Conservation (phyloP, 30 jellyfish, hydroid and myxozoan species). For the Pelagia noctiluca region DNA sequence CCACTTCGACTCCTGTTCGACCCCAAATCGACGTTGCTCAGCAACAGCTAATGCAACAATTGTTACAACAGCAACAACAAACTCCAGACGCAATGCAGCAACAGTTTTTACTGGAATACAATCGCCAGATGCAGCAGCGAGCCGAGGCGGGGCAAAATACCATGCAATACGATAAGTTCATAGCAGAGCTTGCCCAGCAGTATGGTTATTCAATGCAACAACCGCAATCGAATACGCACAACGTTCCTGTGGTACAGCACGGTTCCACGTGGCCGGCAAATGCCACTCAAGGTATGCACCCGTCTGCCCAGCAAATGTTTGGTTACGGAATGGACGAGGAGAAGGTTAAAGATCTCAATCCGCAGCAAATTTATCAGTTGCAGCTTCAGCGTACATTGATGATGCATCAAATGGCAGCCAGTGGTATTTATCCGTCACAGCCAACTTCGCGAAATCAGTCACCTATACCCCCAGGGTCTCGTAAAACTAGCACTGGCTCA, state of each 20-base stretch:
- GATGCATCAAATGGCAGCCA: conserved; percentile 77
- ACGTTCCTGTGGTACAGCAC: conserved; percentile 64
- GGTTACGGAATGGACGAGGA: conserved; percentile 68
- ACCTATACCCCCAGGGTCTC: conserved; percentile 46
- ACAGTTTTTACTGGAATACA: conserved; percentile 73
- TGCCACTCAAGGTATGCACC: conserved; percentile 30
- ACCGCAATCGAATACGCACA: conserved; percentile 54
- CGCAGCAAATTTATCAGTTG: conserved; percentile 71
- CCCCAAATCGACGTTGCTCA: conserved; percentile 72
- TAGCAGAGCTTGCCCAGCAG: conserved; percentile 92
- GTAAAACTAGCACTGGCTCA: conserved; percentile 47
- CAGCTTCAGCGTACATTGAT: conserved; percentile 66
- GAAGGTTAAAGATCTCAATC: conserved; percentile 65
- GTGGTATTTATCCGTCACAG: conserved; percentile 50
- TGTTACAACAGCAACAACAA: conserved; percentile 79
- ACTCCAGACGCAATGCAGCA: conserved; percentile 81
- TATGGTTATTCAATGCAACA: conserved; percentile 76
- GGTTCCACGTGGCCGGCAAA: conserved; percentile 68
- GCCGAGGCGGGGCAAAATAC: conserved; percentile 68
- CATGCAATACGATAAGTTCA: conserved; percentile 64
- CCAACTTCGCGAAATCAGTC: conserved; percentile 38
- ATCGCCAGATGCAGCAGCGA: conserved; percentile 76
- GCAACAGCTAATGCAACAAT: conserved; percentile 67
- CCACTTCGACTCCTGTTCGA: conserved; percentile 32
- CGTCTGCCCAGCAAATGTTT: conserved; percentile 56